Percentiles rank a stretch among this genome's conserved stretches.
Evolutionary conservation across 1,140 invertebrate species (phyloP).

Genomic region (Bombyx mandarina): DNA sequence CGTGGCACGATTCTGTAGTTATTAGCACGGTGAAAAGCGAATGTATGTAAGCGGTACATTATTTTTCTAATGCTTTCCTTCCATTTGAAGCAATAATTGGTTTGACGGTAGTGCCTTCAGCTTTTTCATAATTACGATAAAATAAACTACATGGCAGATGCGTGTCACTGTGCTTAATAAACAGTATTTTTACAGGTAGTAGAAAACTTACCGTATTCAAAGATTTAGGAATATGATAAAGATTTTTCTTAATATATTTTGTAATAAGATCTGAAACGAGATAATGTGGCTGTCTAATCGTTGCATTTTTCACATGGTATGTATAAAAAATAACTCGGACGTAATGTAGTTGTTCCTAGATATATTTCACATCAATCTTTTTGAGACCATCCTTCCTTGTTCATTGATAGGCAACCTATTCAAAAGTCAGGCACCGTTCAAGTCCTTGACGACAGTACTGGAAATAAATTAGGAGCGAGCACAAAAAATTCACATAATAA

Average conservation of each 20-base stretch:
- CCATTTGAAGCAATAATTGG: conserved; percentile 62
- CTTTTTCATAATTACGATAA: conserved; percentile 55
- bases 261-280: conserved; percentile 47
- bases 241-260: conserved; percentile 55
- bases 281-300: conserved; percentile 65
- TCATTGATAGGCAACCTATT: not conserved
- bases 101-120: conserved; percentile 69
- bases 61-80: conserved; percentile 63
- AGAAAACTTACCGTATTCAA: conserved; percentile 65
- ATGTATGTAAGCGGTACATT: conserved; percentile 47
- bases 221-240: conserved; percentile 58
- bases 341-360: conserved; percentile 63
- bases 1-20: conserved; percentile 32
- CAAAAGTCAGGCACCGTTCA: too few relatives aligned
- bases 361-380: conserved; percentile 36
- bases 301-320: conserved; percentile 62
- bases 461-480: conserved; percentile 23
- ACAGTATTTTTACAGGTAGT: conserved; percentile 67
- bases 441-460: too few relatives aligned
- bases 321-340: conserved; percentile 39
- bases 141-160: conserved; percentile 53
- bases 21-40: conserved; percentile 38
- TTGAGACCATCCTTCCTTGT: conserved; percentile 23
- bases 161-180: conserved; percentile 48
- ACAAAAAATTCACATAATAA: conserved; percentile 58